Conservation (phyloP, 2,113 vertebrate genomes). For the Xenus cinereus region DNA sequence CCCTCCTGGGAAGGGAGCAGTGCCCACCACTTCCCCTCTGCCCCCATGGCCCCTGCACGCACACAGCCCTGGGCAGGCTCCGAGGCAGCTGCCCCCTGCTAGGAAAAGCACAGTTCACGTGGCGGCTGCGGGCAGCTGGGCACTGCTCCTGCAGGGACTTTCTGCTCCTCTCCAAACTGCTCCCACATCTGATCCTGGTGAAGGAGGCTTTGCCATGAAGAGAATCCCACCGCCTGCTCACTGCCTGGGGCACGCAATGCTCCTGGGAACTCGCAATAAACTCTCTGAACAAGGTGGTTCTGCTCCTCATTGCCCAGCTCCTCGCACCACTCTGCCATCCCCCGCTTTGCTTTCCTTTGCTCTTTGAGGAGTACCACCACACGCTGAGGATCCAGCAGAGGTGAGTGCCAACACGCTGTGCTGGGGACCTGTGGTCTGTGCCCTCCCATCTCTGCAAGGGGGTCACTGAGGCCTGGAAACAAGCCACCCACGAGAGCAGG, state of each 20-base stretch:
- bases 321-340: accelerated
- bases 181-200: neutral
- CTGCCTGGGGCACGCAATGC: neutral
- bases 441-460: too few relatives aligned
- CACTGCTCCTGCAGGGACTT: neutral
- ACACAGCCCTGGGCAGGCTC: neutral
- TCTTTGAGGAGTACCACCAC: neutral
- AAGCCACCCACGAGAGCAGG: accelerated
- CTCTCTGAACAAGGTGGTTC: neutral
- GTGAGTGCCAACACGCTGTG: accelerated
- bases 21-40: neutral
- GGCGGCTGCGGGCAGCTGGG: neutral
- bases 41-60: accelerated
- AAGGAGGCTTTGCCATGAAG: neutral
- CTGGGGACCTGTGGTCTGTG: neutral
- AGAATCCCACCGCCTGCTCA: neutral
- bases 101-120: neutral
- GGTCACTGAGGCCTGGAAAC: neutral
- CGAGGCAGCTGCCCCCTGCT: neutral
- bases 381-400: accelerated
- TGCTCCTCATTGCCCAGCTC: neutral
- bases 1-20: neutral
- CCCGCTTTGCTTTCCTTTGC: neutral
- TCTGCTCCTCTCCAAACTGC: neutral
- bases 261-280: slow-evolving; percentile 41